These are phyloP conservation scores for Salvelinus alpinus DNA, from an alignment of 2,113 vertebrate species.

Conservation along the genomic window DNA sequence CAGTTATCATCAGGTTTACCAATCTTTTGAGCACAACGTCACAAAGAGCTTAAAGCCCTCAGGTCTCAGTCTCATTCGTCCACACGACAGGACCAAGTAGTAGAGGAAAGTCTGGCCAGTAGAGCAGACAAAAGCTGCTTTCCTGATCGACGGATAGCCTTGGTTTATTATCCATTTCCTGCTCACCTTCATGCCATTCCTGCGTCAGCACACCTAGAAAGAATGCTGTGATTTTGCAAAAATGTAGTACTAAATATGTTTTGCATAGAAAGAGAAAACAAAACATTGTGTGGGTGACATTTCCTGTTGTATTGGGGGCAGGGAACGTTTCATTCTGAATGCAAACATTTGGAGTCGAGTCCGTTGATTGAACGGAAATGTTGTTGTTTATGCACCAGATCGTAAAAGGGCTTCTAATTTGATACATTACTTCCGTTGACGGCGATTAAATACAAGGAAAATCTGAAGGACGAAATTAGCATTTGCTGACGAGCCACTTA, in stretches of 20 bases:
- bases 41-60: too few relatives aligned
- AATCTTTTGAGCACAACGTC: too few relatives aligned
- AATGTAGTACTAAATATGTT: too few relatives aligned
- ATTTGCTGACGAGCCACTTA: conserved; percentile 40
- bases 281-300: not conserved
- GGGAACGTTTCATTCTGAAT: not conserved
- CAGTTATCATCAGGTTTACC: too few relatives aligned
- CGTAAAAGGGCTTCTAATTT: not conserved
- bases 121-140: conserved; percentile 2
- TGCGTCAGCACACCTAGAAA: too few relatives aligned
- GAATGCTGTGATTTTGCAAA: too few relatives aligned
- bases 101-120: not conserved
- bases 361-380: not conserved
- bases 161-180: too few relatives aligned
- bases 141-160: too few relatives aligned
- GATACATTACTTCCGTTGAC: not conserved
- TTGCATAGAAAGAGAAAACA: too few relatives aligned
- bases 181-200: too few relatives aligned
- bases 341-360: not conserved
- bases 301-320: not conserved
- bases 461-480: conserved; percentile 47
- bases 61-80: too few relatives aligned
- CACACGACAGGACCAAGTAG: not conserved
- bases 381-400: not conserved
- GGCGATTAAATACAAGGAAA: not conserved